Evolutionary conservation across 2,888 invertebrate species (phyloP), one percentile per base, ranked within the genome.

Genomic region (Hoplodrina blanda): DNA sequence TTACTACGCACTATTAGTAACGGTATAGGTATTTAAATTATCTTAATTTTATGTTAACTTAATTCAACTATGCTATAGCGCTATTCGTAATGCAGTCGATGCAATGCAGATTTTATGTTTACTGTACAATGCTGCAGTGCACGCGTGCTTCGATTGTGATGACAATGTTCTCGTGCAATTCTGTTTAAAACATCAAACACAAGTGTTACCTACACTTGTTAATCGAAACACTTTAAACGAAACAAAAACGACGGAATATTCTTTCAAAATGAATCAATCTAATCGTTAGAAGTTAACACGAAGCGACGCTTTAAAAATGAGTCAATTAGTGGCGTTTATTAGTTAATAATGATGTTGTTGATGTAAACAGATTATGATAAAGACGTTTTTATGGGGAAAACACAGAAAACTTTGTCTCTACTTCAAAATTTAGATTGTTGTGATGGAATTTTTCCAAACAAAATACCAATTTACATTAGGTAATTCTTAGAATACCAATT

Each of bases 41-140:
- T 13, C 41, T 46, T 53, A 63, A 20, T 30, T 25, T 25, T 25
- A 25, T 25, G 25, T n/a, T 33, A 56, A 33, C 19, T 30, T 20
- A 33, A 50, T 44, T 72, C 13, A 62, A 62, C 41, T 50, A 49
- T 64, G 13, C n/a, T 37, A 20, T 11, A 57, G 20, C 7, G n/a
- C 8, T 30, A 65, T 54, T 73, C 46, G 19, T 30, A 30, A 53
- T 64, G 37, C 11, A 49, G 49, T 73, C 49, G 59, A n/a, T 50
- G 72, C 73, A 73, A 53, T n/a, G n/a, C 53, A 53, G 20, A 57
- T 19, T 30, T 6, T 55, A 10, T 50, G 33, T 33, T 19, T 62
- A 50, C 2, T 6, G 5, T n/a, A 20, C 5, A 25, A 15, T 20
- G 17, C 37, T 57, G 46, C 73, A 72, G 20, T 52, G n/a, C 46